Percentiles rank a stretch among this genome's conserved stretches.
Evolutionary conservation across 2,888 invertebrate species (phyloP).

Genomic region (Drosophila borealis): DNA sequence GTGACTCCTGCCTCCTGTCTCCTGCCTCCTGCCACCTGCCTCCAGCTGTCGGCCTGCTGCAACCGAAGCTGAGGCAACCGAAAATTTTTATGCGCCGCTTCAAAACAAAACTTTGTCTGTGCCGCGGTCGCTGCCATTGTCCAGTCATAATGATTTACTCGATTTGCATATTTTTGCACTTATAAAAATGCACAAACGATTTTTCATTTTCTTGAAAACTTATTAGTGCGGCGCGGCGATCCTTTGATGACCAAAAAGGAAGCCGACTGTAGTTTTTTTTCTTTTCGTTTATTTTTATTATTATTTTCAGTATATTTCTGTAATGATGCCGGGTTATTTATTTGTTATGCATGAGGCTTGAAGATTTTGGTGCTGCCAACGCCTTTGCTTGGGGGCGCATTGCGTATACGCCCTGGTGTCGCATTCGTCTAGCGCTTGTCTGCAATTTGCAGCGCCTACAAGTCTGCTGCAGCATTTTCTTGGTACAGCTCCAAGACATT

Average conservation of each 20-base stretch:
- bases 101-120: constrained; percentile 69
- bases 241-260: constrained; percentile 59
- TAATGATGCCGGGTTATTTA: constrained; percentile 60
- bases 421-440: constrained; percentile 61
- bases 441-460: constrained; percentile 82
- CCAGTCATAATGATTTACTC: constrained; percentile 81
- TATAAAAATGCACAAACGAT: constrained; percentile 81
- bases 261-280: constrained; percentile 24
- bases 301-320: constrained; percentile 2
- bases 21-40: background rate
- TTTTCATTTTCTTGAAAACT: constrained; percentile 82
- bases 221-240: constrained; percentile 73
- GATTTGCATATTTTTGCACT: constrained; percentile 84
- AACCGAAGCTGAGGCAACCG: constrained; percentile 25
- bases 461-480: constrained; percentile 80
- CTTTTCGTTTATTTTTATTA: constrained; percentile 30
- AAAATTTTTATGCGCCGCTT: constrained; percentile 51
- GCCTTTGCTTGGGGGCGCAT: constrained; percentile 22
- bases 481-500: constrained; percentile 53
- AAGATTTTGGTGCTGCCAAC: background rate
- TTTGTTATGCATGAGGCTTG: constrained; percentile 68
- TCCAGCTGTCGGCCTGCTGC: constrained; percentile 1
- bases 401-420: constrained; percentile 64
- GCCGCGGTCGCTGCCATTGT: constrained; percentile 32
- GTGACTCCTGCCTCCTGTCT: constrained; percentile 3